phyloP scores from a whole-genome alignment of 2,113 vertebrate species.

The Octodon degus region DNA sequence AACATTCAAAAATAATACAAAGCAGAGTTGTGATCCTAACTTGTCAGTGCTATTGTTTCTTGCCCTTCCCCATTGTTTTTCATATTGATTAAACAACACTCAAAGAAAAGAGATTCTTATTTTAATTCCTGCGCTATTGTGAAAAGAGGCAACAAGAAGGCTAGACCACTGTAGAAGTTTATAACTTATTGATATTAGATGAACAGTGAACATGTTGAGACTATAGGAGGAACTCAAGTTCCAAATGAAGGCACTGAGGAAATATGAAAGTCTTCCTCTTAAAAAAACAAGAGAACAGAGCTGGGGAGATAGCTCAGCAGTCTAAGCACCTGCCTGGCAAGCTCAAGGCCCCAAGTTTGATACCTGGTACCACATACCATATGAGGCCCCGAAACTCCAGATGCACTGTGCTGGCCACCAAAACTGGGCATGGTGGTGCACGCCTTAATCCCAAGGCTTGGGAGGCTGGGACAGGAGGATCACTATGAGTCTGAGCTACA shows the following conservation, averaged over 20 bases:
- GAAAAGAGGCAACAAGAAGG: neutral
- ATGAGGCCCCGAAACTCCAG: too few relatives aligned
- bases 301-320: too few relatives aligned
- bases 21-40: neutral
- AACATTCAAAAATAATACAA: neutral
- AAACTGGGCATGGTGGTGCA: too few relatives aligned
- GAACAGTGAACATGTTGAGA: neutral
- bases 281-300: neutral
- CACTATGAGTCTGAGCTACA: too few relatives aligned
- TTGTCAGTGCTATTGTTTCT: neutral
- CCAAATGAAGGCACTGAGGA: slow-evolving; percentile 34
- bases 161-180: neutral
- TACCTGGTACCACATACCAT: too few relatives aligned
- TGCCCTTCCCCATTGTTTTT: neutral
- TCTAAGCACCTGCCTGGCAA: too few relatives aligned
- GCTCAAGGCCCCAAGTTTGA: too few relatives aligned
- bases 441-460: too few relatives aligned
- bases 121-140: slow-evolving; percentile 21
- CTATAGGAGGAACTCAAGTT: neutral
- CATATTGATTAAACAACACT: slow-evolving; percentile 19
- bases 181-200: neutral
- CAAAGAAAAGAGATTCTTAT: neutral
- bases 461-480: too few relatives aligned
- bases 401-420: too few relatives aligned
- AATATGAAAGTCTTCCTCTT: neutral